Conservation (phyloP, 2,888 invertebrate species). For the Aquatica leii region DNA sequence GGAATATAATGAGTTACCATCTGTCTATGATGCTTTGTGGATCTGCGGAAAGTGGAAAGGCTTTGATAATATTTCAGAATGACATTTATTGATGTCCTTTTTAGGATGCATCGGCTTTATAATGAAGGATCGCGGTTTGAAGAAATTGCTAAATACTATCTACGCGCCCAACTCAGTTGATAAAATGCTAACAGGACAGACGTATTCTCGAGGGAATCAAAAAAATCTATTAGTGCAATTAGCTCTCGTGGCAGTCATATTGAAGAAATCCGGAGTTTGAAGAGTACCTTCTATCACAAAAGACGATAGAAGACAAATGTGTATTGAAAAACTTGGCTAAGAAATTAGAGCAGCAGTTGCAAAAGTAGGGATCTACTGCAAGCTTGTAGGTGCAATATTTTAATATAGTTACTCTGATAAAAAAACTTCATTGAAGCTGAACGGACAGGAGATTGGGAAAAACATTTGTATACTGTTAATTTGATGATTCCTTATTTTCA, state of each 20-base stretch:
- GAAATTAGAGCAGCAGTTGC: no score
- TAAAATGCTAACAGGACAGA: constrained; percentile 49
- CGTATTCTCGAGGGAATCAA: constrained; percentile 23
- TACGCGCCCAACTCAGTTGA: constrained; percentile 45
- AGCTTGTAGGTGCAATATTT: background rate
- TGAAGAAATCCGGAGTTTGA: background rate
- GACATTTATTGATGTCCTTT: background rate
- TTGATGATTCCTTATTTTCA: constrained; percentile 55
- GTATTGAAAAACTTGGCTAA: background rate
- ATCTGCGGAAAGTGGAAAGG: constrained; percentile 1
- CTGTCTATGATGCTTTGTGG: background rate
- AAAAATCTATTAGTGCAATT: background rate
- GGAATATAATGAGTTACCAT: background rate
- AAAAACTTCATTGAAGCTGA: constrained; percentile 52
- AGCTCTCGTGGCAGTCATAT: background rate
- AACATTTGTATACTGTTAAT: constrained; percentile 52
- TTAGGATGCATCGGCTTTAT: no score
- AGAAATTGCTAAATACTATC: no score
- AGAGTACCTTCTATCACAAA: background rate
- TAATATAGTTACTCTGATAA: no score
- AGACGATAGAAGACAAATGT: constrained; percentile 36
- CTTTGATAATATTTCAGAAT: background rate
- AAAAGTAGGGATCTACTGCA: background rate
- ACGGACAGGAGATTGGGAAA: constrained; percentile 52
- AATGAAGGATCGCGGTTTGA: no score